phyloP scores from a whole-genome alignment of 2,888 invertebrate genomes.

The Malthinus seriepunctatus region DNA sequence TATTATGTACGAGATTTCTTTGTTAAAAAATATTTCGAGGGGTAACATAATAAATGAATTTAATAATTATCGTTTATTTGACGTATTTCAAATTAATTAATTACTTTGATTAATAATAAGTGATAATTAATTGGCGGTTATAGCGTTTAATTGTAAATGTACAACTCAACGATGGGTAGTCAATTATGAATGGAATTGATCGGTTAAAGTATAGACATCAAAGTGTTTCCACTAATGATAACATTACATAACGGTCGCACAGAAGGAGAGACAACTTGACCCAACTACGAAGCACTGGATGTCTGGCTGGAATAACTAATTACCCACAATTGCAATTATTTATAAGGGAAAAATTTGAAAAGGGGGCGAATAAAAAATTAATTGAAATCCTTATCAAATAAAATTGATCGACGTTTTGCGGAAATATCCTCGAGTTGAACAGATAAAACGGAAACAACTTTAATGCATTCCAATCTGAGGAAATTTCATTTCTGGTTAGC shows the following conservation, averaged over 20 bases:
- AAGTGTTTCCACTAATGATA: not conserved
- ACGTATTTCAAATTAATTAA: not conserved
- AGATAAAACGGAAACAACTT: conserved; percentile 35
- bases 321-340: too few relatives aligned
- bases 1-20: not conserved
- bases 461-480: conserved; percentile 39
- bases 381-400: too few relatives aligned
- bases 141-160: conserved; percentile 2
- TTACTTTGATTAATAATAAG: not conserved
- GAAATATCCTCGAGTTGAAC: conserved; percentile 35
- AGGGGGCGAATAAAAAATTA: too few relatives aligned
- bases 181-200: not conserved
- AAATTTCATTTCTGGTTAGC: conserved; percentile 42
- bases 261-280: too few relatives aligned
- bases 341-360: too few relatives aligned
- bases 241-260: too few relatives aligned
- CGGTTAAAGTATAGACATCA: not conserved
- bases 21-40: not conserved
- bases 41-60: conserved; percentile 2
- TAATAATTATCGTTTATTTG: not conserved
- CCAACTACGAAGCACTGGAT: too few relatives aligned
- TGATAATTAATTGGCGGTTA: conserved; percentile 1
- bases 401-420: conserved; percentile 38
- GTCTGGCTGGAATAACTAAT: too few relatives aligned
- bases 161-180: not conserved